Evolutionary conservation across 1,140 invertebrate genomes (phyloP), one percentile per base, ranked within the genome.

Genomic region (Drosophila simulans): DNA sequence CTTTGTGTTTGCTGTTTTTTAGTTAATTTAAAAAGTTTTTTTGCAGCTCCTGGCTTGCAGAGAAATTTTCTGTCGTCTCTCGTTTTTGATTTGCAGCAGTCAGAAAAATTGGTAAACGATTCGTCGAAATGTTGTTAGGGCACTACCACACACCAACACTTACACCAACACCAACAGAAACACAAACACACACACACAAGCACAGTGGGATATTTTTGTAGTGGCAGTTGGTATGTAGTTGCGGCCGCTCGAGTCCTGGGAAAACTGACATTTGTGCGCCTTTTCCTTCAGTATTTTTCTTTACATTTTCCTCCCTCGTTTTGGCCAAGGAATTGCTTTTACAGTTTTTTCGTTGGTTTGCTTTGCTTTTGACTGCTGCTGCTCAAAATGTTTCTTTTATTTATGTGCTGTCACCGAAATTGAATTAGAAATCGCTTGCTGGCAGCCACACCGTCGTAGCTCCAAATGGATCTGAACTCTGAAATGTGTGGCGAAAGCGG

Each of bases 11-110:
- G 40, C 73, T 49, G 78, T 88, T 83, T 80, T 83, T 89, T 89
- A 89, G 80, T 89, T 89, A 89, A 89, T 89, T 89, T 90, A 89
- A 89, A 89, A 89, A 89, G 84, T 89, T 89, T 77, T 82, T 63
- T 71, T 63, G 57, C 59, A 42, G 55, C 48, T 66, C 48, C 59
- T 63, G 42, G 31, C 55, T 49, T 57, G 55, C n/a, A 15, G 63
- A 39, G 63, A 22, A 64, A 54, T 35, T 49, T 40, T 45, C 55
- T 39, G 52, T 55, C 42, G 80, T 48, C 68, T 62, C 74, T 80
- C 71, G 64, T 77, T 78, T 65, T 88, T 88, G 84, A 88, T 88
- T 88, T 88, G 84, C 80, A 83, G 80, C 84, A 89, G 84, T 89
- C 84, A 84, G 76, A 71, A 83, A 84, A 88, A 88, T 88, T 88